Base-by-base conservation (phyloP, 2,888 invertebrate genomes). In the Pimpla rufipes region DNA sequence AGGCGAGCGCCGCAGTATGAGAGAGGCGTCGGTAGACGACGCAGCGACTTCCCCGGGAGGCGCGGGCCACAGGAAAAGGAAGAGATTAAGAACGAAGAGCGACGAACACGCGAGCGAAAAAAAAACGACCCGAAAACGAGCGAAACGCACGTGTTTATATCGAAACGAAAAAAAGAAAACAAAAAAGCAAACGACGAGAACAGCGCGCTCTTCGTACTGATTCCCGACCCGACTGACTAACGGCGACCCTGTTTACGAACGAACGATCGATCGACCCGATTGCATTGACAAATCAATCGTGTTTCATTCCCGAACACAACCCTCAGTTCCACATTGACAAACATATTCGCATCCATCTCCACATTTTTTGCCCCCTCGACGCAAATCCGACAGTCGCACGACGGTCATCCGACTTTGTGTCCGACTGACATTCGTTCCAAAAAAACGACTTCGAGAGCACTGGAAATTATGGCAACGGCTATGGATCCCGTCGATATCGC, bases 401-500 rank as follows among this genome's bases (percentile, higher is more conserved):
- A 21, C 21, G 21, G 21, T 29, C 2, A 68, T 52, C 21, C n/a
- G 29, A n/a, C n/a, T 62, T 55, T 45, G 35, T 64, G 37, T 55
- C 35, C 5, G 35, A 35, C 40, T 57, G 18, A 18, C 21, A 6
- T 42, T 8, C 11, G 2, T 42, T 8, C 11, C 4, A 70, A 40
- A 50, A 21, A 40, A 71, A 88, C 88, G 87, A 89, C 88, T 81
- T 85, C 83, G 71, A 82, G 76, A 6, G 42, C 82, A 81, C 80
- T 67, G 84, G 85, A 85, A 88, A 79, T 86, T 81, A 92, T 91
- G 90, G 89, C 91, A 80, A 89, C 90, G 83, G 88, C 89, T 93
- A 96, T 97, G 95, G 97, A 97, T 94, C 96, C 97, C 93, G 95
- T 96, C 94, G 97, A 97, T 95, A 96, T 97, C 93, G 97, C 97